Evolutionary conservation across 1,140 invertebrate species (phyloP).

Genomic region (Limonius californicus): DNA sequence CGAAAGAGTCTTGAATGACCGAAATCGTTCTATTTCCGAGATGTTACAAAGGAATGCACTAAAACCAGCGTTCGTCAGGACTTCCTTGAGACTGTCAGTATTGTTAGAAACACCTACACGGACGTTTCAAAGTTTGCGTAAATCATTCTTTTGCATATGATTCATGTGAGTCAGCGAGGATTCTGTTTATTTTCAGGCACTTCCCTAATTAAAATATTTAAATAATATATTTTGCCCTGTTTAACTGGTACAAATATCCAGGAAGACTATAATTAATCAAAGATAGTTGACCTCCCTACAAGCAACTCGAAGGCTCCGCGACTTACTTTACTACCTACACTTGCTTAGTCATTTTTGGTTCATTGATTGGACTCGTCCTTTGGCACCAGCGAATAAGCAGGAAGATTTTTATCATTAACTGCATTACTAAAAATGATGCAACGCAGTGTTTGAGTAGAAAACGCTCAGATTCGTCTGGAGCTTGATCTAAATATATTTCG

Average conservation of each 20-base stretch:
- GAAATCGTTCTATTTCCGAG: too few species aligned
- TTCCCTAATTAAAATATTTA: constrained; percentile 21
- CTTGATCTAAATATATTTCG: not conserved
- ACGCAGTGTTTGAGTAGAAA: constrained; percentile 10
- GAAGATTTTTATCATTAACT: constrained; percentile 17
- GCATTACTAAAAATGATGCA: constrained; percentile 20
- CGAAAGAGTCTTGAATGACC: too few species aligned
- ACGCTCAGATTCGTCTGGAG: not conserved
- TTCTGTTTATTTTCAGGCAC: not conserved
- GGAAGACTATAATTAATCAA: constrained; percentile 12
- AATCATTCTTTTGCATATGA: too few species aligned
- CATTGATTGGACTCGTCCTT: constrained; percentile 30
- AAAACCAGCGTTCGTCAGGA: too few species aligned
- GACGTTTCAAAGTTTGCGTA: too few species aligned
- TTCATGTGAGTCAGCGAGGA: too few species aligned
- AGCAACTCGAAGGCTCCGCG: too few species aligned
- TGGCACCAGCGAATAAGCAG: constrained; percentile 5
- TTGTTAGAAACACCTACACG: too few species aligned
- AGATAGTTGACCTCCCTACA: not conserved
- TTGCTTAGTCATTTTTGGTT: constrained; percentile 23
- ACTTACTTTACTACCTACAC: not conserved
- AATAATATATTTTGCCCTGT: constrained; percentile 1
- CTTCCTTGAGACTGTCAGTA: too few species aligned
- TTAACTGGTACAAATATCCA: constrained; percentile 15
- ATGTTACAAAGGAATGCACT: too few species aligned